phyloP scores from a whole-genome alignment of 2,113 vertebrate genomes.

The Oreochromis aureus region DNA sequence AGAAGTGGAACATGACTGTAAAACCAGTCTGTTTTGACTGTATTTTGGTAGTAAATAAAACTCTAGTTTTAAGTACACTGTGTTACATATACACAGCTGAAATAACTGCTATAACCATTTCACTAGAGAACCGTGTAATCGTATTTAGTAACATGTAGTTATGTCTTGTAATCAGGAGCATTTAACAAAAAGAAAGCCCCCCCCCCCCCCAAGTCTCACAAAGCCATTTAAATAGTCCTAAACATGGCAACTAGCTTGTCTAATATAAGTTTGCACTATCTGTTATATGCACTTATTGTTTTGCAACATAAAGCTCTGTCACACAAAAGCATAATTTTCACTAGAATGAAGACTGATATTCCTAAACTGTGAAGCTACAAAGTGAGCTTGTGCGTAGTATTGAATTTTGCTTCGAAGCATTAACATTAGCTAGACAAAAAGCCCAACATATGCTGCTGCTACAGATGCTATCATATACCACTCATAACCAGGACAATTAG shows the following conservation, averaged over 20 bases:
- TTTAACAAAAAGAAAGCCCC: neutral
- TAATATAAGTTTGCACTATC: neutral
- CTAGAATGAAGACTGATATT: neutral
- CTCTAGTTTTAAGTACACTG: neutral
- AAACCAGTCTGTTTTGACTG: neutral
- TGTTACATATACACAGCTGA: neutral
- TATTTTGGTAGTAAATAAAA: neutral
- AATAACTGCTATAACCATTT: neutral
- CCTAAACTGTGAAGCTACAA: neutral
- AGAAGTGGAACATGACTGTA: neutral
- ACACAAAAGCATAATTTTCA: neutral
- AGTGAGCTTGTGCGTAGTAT: neutral
- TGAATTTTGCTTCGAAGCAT: conserved; percentile 14
- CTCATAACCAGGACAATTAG: conserved; percentile 45
- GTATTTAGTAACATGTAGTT: neutral
- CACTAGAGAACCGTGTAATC: neutral
- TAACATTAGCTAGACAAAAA: conserved; percentile 21
- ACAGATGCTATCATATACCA: neutral
- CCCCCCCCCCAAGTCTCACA: neutral
- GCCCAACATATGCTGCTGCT: neutral
- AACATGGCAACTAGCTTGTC: neutral
- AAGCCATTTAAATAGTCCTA: neutral
- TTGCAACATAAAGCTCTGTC: neutral
- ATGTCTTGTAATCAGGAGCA: neutral
- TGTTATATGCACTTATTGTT: neutral